Percentiles rank a stretch among this genome's conserved stretches.
Evolutionary conservation across 2,113 vertebrate species (phyloP).

Genomic region (Zosterops hypoxanthus): DNA sequence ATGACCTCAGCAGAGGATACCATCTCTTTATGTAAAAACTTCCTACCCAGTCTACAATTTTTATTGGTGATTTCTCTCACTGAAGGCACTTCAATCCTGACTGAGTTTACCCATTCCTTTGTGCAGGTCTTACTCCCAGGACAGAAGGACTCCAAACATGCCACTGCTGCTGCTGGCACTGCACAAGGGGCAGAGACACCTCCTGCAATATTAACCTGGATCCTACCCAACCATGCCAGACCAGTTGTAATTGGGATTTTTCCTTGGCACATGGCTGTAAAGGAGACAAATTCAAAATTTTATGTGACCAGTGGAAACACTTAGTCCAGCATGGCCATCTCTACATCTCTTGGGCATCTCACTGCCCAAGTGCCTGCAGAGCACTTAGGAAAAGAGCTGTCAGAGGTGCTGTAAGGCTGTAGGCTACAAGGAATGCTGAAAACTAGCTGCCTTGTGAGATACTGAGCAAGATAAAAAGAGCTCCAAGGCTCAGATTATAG

Average conservation of each 20-base stretch:
- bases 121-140: background rate
- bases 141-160: background rate
- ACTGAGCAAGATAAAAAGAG: background rate
- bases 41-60: background rate
- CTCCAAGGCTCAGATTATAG: background rate
- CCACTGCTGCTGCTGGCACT: background rate
- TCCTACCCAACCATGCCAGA: background rate
- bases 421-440: background rate
- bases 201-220: background rate
- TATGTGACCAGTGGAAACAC: background rate
- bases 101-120: background rate
- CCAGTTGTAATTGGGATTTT: background rate
- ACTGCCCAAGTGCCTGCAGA: background rate
- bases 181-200: fast-evolving
- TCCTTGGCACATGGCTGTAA: background rate
- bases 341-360: background rate
- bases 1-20: background rate
- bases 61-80: background rate
- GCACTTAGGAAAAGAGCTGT: background rate
- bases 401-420: background rate
- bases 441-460: background rate
- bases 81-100: background rate
- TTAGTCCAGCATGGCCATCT: background rate
- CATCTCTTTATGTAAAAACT: background rate
- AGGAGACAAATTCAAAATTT: background rate